Percentiles rank a stretch among this genome's conserved stretches.
Evolutionary conservation across 1,140 invertebrate genomes (phyloP).

Genomic region (Oscheius sp.): DNA sequence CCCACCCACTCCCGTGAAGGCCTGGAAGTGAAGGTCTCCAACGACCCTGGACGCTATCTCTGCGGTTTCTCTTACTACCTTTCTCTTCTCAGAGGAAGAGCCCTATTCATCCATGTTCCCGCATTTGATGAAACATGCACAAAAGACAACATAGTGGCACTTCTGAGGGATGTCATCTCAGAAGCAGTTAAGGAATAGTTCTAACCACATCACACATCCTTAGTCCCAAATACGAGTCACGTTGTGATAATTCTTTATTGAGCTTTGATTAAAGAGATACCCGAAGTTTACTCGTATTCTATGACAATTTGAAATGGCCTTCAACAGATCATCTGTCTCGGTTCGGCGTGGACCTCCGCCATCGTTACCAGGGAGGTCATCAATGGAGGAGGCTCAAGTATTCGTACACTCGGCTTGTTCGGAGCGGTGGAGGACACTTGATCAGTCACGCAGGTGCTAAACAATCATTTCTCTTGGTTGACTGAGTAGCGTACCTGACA

Average conservation of each 20-base stretch:
- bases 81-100: neutral
- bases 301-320: too few species aligned
- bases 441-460: neutral
- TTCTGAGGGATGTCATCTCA: constrained; percentile 1
- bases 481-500: neutral
- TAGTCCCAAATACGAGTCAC: too few species aligned
- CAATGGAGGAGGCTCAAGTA: neutral
- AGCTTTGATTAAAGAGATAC: too few species aligned
- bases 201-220: too few species aligned
- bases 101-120: constrained; percentile 16
- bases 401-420: neutral
- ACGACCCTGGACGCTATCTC: neutral
- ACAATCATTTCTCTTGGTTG: neutral
- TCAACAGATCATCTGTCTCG: too few species aligned
- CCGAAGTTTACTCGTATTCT: too few species aligned
- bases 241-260: too few species aligned
- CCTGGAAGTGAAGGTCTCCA: neutral
- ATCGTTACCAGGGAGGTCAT: neutral
- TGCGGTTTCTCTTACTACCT: constrained; percentile 9
- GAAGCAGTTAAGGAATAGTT: too few species aligned
- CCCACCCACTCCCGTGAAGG: neutral
- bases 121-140: neutral
- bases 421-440: neutral
- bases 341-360: neutral
- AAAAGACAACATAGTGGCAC: neutral